phyloP scores from a whole-genome alignment of 1,140 invertebrate species.

The Caerostris darwini region DNA sequence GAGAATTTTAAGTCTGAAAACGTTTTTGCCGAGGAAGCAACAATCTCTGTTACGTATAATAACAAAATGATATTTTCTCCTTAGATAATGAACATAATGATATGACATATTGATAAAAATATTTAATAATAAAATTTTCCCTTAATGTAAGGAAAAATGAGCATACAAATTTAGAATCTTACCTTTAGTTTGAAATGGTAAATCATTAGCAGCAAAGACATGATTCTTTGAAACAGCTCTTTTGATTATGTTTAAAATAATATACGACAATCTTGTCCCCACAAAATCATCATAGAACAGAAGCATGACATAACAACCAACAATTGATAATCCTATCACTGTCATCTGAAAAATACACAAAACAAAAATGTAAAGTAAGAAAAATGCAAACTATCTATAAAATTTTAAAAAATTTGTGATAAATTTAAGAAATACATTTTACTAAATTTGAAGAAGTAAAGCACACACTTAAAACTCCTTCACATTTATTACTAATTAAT shows the following conservation, averaged over 20 bases:
- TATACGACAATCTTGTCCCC: slow-evolving; percentile 57
- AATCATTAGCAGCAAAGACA: slow-evolving; percentile 61
- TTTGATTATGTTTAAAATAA: slow-evolving; percentile 69
- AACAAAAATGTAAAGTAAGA: background rate
- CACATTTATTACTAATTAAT: too few species aligned
- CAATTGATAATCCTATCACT: slow-evolving; percentile 48
- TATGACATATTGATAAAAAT: background rate
- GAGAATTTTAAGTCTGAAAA: too few species aligned
- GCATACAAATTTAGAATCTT: background rate
- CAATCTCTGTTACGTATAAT: too few species aligned
- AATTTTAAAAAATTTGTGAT: background rate
- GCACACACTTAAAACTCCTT: too few species aligned
- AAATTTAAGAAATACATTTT: background rate
- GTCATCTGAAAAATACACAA: slow-evolving; percentile 45
- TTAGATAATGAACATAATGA: too few species aligned
- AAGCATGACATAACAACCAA: slow-evolving; percentile 63
- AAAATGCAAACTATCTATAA: background rate
- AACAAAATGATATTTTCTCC: too few species aligned
- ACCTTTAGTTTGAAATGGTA: slow-evolving; percentile 71
- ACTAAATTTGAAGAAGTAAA: background rate
- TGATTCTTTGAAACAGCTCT: slow-evolving; percentile 39
- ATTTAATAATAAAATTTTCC: background rate
- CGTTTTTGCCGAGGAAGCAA: too few species aligned
- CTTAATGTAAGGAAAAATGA: background rate
- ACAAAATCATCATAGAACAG: slow-evolving; percentile 68